Evolutionary conservation across 2,888 invertebrate species (phyloP), one percentile per base, ranked within the genome.

Genomic region (Seira musarum): DNA sequence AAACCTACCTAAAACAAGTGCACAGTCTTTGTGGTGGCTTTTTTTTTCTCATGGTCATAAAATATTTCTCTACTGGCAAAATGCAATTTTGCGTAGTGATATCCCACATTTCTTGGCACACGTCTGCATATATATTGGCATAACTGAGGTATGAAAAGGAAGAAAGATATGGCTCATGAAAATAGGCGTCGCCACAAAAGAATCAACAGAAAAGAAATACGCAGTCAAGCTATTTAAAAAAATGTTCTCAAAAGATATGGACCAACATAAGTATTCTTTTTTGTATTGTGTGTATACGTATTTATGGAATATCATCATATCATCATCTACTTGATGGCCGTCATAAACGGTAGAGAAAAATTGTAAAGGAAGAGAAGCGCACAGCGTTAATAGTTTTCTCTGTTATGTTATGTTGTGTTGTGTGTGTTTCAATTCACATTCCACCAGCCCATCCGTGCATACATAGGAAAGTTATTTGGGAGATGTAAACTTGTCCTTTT

Each of bases 41-140:
- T 53, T 53, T 17, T 15, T 53, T 13, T 30, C 30, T 30, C 30
- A 30, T 30, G 30, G 53, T 53, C 60, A 21, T 10, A 22, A 22
- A 60, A 22, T 21, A 60, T 22, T 21, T 15, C 21, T 10, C 60
- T 60, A 60, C 15, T 53, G 17, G 2, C 15, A n/a, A 70, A 66
- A 77, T 72, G 67, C 79, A 70, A 61, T 46, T 65, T 70, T 78
- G 77, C 77, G 71, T 66, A 61, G 46, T 68, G 72, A 72, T 72
- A 63, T 64, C 71, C 72, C 66, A 65, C 63, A 72, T 72, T 79
- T 78, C 63, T 79, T 79, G 79, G 79, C 79, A 79, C 60, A 60
- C 19, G 21, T 21, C 22, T 60, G 21, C 60, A 8, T 60, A n/a
- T n/a, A 60, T 60, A 60, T 21, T 60, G 22, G 21, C 60, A 60